phyloP scores from a whole-genome alignment of 2,797 vertebrate genomes.

The Vipera latastei region DNA sequence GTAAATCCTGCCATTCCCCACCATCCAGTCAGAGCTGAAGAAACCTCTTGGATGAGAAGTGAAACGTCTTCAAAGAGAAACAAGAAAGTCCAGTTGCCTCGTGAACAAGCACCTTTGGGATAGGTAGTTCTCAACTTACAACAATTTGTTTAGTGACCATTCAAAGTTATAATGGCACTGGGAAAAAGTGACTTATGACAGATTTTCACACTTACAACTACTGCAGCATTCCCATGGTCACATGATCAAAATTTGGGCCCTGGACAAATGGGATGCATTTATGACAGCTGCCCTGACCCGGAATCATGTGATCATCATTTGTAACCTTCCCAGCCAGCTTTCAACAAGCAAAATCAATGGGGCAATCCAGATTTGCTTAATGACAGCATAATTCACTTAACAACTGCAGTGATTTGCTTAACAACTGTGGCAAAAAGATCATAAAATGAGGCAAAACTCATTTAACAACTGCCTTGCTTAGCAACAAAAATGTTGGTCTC shows the following conservation, averaged over 20 bases:
- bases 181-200: not conserved
- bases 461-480: not conserved
- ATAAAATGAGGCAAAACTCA: not conserved
- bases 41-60: too few species aligned
- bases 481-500: not conserved
- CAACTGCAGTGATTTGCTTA: not conserved
- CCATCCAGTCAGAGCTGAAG: too few species aligned
- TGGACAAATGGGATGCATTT: not conserved
- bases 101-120: too few species aligned
- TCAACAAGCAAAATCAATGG: not conserved
- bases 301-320: not conserved
- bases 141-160: not conserved
- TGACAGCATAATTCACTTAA: not conserved
- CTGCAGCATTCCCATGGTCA: not conserved
- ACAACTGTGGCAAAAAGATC: not conserved
- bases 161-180: not conserved
- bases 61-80: too few species aligned
- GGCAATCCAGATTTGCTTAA: not conserved
- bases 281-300: not conserved
- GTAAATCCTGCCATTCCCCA: too few species aligned
- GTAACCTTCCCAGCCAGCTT: not conserved
- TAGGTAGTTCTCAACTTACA: not conserved
- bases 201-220: not conserved
- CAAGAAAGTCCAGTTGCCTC: too few species aligned
- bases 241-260: not conserved